These are phyloP conservation scores for Pseudorhiza aurosa DNA, from an alignment of 30 jellyfish, hydroid and myxozoan genomes.

Conservation along the genomic window DNA sequence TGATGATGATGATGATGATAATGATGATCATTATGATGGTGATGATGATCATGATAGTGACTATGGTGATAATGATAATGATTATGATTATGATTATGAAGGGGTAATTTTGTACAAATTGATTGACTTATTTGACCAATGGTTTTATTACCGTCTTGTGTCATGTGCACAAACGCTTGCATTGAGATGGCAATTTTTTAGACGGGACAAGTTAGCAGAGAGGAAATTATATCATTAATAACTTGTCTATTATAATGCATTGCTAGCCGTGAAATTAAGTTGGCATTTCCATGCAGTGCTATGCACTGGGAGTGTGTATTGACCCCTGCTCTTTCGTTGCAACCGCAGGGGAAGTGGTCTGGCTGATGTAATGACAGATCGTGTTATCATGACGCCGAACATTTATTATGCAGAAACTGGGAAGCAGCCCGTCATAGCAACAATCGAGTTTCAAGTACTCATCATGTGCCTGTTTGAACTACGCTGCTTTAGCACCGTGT, in stretches of 20 bases:
- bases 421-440: constrained; percentile 19
- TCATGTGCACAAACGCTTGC: no score
- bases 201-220: background rate
- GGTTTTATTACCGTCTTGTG: no score
- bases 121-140: no score
- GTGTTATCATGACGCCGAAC: constrained; percentile 77
- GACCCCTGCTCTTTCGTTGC: constrained; percentile 53
- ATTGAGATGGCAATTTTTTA: no score
- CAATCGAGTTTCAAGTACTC: no score
- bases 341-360: constrained; percentile 90
- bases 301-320: constrained; percentile 15
- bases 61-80: background rate
- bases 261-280: background rate
- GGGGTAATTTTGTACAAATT: no score
- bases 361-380: constrained; percentile 68
- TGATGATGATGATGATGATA: background rate
- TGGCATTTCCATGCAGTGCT: constrained; percentile 52
- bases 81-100: background rate
- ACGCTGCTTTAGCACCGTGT: no score
- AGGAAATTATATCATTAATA: constrained; percentile 7
- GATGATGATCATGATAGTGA: background rate
- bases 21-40: background rate
- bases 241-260: background rate
- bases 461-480: no score
- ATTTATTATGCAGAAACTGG: constrained; percentile 16